Percentiles rank a stretch among this genome's conserved stretches.
phyloP scores from a whole-genome alignment of 2,113 vertebrate species.

The Columba janthina region DNA sequence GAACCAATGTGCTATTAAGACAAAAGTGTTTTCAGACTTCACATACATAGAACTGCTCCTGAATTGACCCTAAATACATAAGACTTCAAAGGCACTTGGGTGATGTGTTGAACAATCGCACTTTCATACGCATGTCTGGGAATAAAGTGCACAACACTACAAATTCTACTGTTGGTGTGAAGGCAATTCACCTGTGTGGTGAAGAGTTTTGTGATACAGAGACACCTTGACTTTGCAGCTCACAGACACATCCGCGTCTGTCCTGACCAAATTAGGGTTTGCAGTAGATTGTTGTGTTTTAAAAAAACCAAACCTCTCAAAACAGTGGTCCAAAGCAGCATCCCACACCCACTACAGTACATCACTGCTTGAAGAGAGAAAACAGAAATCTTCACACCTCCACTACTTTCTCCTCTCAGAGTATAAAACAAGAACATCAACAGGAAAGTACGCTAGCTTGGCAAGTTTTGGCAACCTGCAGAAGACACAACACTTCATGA shows the following conservation, averaged over 20 bases:
- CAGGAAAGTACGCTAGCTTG: background rate
- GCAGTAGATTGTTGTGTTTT: background rate
- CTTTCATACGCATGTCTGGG: background rate
- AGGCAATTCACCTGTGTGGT: background rate
- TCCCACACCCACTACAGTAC: background rate
- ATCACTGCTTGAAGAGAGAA: background rate
- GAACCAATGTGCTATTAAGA: background rate
- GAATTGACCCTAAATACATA: background rate
- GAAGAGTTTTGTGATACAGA: background rate
- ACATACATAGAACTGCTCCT: background rate
- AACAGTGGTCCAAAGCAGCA: background rate
- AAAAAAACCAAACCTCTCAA: background rate
- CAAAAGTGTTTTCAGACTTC: background rate
- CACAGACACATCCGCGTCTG: background rate
- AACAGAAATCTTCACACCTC: background rate
- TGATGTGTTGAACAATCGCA: background rate
- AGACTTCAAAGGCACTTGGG: background rate
- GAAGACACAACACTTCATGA: accelerated
- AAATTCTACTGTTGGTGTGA: background rate
- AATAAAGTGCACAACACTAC: background rate
- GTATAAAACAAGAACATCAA: background rate
- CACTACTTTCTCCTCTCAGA: background rate
- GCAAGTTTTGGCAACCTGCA: background rate
- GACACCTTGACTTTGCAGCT: background rate
- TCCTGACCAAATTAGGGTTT: background rate